Evolutionary conservation across 30 jellyfish, hydroid and myxozoan genomes (phyloP).

Genomic region (Aurelia sp.): DNA sequence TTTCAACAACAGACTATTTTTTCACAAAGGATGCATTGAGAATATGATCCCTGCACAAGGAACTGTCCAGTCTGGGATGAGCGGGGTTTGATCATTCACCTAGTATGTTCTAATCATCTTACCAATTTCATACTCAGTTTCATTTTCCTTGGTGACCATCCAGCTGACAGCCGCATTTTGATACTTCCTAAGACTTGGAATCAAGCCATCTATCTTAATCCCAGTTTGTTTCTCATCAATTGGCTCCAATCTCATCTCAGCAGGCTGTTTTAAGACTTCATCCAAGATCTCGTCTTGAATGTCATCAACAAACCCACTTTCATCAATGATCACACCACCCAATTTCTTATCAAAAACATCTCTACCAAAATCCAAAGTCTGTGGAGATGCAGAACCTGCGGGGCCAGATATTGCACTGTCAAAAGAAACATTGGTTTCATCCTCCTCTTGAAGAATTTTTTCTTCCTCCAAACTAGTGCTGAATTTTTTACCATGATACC

Average conservation of each 20-base stretch:
- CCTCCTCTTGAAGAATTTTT: background rate
- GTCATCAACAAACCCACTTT: background rate
- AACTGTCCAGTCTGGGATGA: too few species aligned
- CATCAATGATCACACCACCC: background rate
- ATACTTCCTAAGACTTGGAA: constrained; percentile 50
- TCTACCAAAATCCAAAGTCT: background rate
- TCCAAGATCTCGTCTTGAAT: background rate
- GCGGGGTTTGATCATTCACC: too few species aligned
- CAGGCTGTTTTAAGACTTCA: too few species aligned
- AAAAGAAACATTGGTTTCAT: background rate
- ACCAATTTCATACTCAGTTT: constrained; percentile 52
- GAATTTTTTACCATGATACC: constrained; percentile 19
- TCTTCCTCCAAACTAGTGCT: background rate
- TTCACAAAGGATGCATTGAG: too few species aligned
- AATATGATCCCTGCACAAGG: too few species aligned
- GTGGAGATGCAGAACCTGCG: background rate
- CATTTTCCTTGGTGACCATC: constrained; percentile 77
- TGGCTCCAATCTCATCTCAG: background rate
- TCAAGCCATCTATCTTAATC: constrained; percentile 5
- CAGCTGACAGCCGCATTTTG: constrained; percentile 77
- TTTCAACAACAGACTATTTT: too few species aligned
- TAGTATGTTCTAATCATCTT: background rate
- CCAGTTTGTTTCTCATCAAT: background rate
- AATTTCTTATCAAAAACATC: too few species aligned
- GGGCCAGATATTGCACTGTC: background rate